phyloP scores from a whole-genome alignment of 2,888 invertebrate genomes.

The Gonocerus acuteangulatus region DNA sequence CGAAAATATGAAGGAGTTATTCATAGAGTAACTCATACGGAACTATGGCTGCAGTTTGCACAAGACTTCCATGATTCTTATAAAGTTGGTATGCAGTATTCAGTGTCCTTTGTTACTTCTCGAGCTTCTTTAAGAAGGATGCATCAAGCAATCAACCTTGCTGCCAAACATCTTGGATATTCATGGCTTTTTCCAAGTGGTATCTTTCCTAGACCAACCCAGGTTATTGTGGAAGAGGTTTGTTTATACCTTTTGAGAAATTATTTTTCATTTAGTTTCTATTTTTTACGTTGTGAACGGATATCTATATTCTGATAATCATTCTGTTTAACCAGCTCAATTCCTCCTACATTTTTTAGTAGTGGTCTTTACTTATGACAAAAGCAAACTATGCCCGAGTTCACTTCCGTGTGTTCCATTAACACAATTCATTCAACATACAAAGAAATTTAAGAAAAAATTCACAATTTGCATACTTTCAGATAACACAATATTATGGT shows the following conservation, averaged over 20 bases:
- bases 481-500: no score
- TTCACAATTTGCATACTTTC: no score
- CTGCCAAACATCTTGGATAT: conserved; percentile 50
- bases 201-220: conserved; percentile 48
- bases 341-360: no score
- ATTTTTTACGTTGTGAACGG: not conserved
- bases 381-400: no score
- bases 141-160: conserved; percentile 61
- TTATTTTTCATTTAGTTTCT: conserved; percentile 1
- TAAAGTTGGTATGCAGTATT: conserved; percentile 61
- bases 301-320: not conserved
- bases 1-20: conserved; percentile 61
- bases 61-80: conserved; percentile 65
- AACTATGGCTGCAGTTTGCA: conserved; percentile 69
- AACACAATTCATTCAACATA: no score
- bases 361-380: no score
- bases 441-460: no score
- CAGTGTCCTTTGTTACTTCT: conserved; percentile 63
- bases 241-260: conserved; percentile 34
- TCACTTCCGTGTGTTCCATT: no score
- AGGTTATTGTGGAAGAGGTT: conserved; percentile 40
- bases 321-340: no score
- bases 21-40: conserved; percentile 59
- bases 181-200: conserved; percentile 64
- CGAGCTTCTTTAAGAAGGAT: conserved; percentile 56